Conservation (phyloP, 2,888 invertebrate species). For the Andrena chrysosceles region DNA sequence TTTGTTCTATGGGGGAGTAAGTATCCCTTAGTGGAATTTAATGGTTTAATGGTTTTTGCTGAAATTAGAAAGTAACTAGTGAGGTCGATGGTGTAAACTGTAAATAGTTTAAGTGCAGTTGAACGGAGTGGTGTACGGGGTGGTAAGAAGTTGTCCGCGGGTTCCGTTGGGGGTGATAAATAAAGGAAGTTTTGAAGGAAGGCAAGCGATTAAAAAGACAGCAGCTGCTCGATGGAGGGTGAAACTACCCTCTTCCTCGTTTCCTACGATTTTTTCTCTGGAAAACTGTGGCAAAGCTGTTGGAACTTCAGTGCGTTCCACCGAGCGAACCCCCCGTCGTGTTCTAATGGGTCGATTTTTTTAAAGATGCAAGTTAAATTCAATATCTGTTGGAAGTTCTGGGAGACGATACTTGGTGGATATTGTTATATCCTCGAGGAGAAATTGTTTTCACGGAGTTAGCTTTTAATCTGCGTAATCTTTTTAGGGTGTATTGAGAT, state of each 20-base stretch:
- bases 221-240: neutral
- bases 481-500: no score
- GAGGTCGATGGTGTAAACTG: no score
- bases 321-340: neutral
- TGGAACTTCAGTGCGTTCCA: neutral
- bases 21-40: no score
- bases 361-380: constrained; percentile 15
- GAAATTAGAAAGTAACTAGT: no score
- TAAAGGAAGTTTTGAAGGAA: neutral
- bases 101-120: no score
- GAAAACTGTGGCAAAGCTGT: constrained; percentile 12
- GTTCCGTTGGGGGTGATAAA: neutral
- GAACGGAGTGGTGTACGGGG: no score
- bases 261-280: neutral
- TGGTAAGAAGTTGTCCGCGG: neutral
- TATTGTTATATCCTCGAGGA: neutral
- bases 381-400: constrained; percentile 12
- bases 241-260: neutral
- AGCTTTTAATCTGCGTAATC: constrained; percentile 3
- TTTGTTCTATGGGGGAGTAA: no score
- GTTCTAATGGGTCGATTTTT: constrained; percentile 13
- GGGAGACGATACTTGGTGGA: neutral
- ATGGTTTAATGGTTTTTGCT: no score
- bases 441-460: neutral
- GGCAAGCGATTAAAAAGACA: constrained; percentile 9